Evolutionary conservation across 2,113 vertebrate genomes (phyloP), one percentile per base, ranked within the genome.

Genomic region (Barnardius zonarius): DNA sequence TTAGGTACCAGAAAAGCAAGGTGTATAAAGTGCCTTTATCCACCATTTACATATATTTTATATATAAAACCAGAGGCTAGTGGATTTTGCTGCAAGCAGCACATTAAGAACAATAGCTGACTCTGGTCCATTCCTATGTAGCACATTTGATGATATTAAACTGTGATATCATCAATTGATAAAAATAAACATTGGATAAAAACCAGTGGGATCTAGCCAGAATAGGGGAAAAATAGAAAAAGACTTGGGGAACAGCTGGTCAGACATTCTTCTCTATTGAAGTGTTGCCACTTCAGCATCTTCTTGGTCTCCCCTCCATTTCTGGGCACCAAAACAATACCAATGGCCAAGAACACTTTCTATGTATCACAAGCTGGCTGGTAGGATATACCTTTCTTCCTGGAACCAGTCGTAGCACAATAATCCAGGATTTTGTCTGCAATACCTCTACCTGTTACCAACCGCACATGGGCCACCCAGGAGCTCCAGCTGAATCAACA

Each of bases 401-500:
- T 97, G 82, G 70, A 95, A 69, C n/a, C 9, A 86, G 57, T 37
- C 80, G 83, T 5, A 87, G 87, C 46, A 83, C 59, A 77, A 59
- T 83, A 94, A 95, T 70, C 67, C 67, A 78, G 67, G 79, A 63
- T 92, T 95, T 95, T 88, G 51, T 78, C 88, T 90, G 92, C 85
- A 95, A 77, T 48, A 83, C 54, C 86, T 86, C 83, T 95, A 96
- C 73, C 92, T 97, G 94, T 87, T 93, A 84, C 85, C 85, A 80
- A 22, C 44, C 44, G 72, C 90, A 97, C 77, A 79, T 51, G 76
- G 95, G 75, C 93, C 95, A 95, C 95, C 94, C 93, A 96, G 83
- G 68, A 94, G 85, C 76, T 93, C 92, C 92, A 96, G 94, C 90
- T 96, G 93, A 96, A 95, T 92, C 94, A 96, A 96, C 94, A 96